Base-by-base conservation (phyloP, 2,888 invertebrate genomes). In the Sminthurinus aureus region DNA sequence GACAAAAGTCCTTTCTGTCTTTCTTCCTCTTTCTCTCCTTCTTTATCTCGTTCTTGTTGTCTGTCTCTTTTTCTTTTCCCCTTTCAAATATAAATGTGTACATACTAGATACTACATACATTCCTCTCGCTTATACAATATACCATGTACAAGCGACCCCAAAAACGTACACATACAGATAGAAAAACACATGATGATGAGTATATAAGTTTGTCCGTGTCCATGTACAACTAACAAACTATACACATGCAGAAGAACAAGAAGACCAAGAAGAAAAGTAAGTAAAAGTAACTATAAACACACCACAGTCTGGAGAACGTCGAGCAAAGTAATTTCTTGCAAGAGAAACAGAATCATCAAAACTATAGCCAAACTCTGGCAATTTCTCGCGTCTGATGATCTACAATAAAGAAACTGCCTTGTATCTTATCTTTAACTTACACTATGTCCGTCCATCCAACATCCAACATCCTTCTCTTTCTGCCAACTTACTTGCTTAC, bases 291-390 rank as follows among this genome's bases (percentile, higher is more conserved):
- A 38, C 38, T 38, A 38, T 38, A 38, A 38, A 38, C 38, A 38
- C 38, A 38, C 38, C 38, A 38, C 38, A 38, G 73, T 26, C 78
- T 58, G 82, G 81, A 84, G 83, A 84, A 81, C 77, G 76, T 84
- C 78, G 82, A 84, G 83, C 76, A 84, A 84, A 84, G 85, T 84
- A 85, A 83, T 85, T 85, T 85, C 85, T 85, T 85, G 83, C 80
- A 83, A 83, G 84, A 85, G 85, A 85, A 85, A 85, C 85, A 84
- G 84, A 85, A 85, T 85, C 84, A 84, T 85, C 85, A 85, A 84
- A 84, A 85, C 80, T 85, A 85, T 84, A 85, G 83, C 77, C 82
- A 81, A 84, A 84, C 85, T 84, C 84, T 64, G 77, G 84, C 84
- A 83, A 84, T 85, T 84, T 85, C 83, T 85, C 78, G 78, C 85